Evolutionary conservation across 92 coral and sea anemone genomes (phyloP).

Genomic region (Chrysogorgia sp.): DNA sequence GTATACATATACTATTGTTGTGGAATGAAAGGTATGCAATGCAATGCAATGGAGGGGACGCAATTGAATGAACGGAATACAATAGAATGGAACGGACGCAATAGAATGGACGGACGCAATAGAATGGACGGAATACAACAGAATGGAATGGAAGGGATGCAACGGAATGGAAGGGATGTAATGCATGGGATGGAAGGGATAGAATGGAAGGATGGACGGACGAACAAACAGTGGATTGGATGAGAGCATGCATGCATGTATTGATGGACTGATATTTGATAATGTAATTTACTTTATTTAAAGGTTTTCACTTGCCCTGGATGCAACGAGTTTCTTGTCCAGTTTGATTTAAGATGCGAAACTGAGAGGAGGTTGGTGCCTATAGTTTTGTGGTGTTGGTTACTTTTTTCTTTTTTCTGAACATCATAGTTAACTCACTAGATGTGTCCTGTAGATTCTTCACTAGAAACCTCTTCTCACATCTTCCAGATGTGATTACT

Average conservation of each 20-base stretch:
- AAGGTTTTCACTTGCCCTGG: constrained; percentile 98
- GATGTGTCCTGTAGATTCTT: not conserved
- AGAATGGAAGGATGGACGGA: not conserved
- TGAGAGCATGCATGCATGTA: not conserved
- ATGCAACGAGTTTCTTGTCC: constrained; percentile 91
- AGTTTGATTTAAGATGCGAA: constrained; percentile 95
- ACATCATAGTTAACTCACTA: no score
- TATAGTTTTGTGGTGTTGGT: no score
- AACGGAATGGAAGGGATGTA: no score
- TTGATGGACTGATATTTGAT: no score
- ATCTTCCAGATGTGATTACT: constrained; percentile 76
- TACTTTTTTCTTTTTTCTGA: no score
- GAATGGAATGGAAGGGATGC: not conserved
- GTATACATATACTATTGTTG: constrained; percentile 40
- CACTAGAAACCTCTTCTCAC: no score
- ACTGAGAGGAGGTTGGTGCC: constrained; percentile 83
- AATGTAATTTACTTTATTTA: not conserved
- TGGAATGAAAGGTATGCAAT: no score
- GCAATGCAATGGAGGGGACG: not conserved
- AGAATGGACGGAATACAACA: no score
- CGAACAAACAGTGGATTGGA: not conserved
- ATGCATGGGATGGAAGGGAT: no score
- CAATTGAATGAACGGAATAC: no score
- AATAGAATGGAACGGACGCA: no score
- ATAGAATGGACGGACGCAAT: not conserved